Percentiles rank a stretch among this genome's conserved stretches.
Evolutionary conservation across 2,113 vertebrate species (phyloP).

Genomic region (Leucopsar rothschildi): DNA sequence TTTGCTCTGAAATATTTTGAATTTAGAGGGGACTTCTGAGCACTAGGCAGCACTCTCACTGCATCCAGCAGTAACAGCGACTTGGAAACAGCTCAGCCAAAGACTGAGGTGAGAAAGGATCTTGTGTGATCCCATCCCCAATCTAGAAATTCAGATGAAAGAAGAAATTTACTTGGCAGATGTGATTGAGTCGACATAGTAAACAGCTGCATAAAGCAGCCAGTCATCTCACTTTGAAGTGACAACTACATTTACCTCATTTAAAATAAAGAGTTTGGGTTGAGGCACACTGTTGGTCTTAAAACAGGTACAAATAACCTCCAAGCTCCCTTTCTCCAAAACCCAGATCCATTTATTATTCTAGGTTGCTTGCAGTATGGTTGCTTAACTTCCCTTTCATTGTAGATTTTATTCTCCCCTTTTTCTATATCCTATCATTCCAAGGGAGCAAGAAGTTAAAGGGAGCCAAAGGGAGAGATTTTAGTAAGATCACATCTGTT

Average conservation of each 20-base stretch:
- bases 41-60: not conserved
- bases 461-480: constrained; percentile 52
- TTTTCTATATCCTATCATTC: not conserved
- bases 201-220: not conserved
- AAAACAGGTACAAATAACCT: not conserved
- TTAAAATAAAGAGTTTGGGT: not conserved
- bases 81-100: not conserved
- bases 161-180: not conserved
- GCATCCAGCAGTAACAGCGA: not conserved
- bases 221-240: not conserved
- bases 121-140: not conserved
- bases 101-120: not conserved
- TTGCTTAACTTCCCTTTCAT: not conserved
- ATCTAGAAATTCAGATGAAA: not conserved
- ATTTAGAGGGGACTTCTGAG: not conserved
- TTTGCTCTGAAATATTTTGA: not conserved
- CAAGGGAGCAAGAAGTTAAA: constrained; percentile 17
- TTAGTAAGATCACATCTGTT: constrained; percentile 47
- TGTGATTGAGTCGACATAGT: not conserved
- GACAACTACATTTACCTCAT: not conserved
- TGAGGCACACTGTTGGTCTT: not conserved
- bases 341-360: not conserved
- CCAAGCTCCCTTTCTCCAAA: not conserved
- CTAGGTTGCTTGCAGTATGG: not conserved
- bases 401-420: not conserved